Evolutionary conservation across 2,888 invertebrate genomes (phyloP).

Genomic region (Meiosimyza platycephala): DNA sequence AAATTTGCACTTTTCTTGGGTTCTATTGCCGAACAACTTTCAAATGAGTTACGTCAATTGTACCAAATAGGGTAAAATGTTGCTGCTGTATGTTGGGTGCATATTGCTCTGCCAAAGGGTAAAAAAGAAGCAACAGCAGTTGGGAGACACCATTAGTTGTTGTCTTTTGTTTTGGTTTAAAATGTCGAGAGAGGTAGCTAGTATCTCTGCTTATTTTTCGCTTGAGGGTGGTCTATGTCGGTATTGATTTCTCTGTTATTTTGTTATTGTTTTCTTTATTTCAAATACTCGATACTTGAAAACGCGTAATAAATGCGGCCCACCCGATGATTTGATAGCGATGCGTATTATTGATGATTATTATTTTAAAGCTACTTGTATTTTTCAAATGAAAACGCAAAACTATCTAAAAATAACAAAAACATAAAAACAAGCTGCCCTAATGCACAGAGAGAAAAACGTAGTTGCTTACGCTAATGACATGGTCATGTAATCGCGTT

Average conservation of each 20-base stretch:
- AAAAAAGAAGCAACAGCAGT: background rate
- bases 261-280: constrained; percentile 48
- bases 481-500: too few relatives aligned
- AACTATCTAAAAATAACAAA: constrained; percentile 20
- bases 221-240: constrained; percentile 40
- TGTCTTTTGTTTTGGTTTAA: background rate
- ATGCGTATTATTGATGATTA: constrained; percentile 17
- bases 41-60: too few relatives aligned
- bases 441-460: background rate
- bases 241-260: constrained; percentile 47
- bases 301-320: background rate
- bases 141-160: background rate
- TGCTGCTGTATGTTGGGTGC: too few relatives aligned
- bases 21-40: too few relatives aligned
- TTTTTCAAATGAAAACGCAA: background rate
- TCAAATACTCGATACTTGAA: constrained; percentile 26
- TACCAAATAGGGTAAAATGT: too few relatives aligned
- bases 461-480: background rate
- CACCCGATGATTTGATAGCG: background rate
- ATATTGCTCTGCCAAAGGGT: background rate
- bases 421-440: constrained; percentile 10
- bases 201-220: background rate
- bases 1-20: constrained; percentile 25
- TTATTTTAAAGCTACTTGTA: constrained; percentile 19
- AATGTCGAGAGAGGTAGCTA: background rate